phyloP scores from a whole-genome alignment of 2,113 vertebrate genomes.

The Egretta garzetta region DNA sequence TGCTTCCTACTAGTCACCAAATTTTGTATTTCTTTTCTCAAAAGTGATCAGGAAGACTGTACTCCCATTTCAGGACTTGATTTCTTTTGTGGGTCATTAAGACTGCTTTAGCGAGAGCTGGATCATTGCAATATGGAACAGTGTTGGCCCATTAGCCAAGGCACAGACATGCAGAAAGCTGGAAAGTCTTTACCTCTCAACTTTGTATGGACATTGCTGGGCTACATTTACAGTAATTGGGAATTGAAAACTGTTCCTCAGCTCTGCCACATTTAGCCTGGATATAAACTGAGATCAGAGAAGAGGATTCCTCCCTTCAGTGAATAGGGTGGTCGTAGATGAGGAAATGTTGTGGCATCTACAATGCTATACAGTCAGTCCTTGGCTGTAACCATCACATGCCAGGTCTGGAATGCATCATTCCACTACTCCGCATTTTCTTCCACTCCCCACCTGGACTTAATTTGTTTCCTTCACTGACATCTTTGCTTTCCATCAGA shows the following conservation, averaged over 20 bases:
- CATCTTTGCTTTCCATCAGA: not conserved
- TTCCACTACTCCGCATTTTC: not conserved
- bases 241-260: not conserved
- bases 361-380: not conserved
- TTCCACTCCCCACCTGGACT: not conserved
- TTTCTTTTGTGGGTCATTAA: not conserved
- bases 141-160: not conserved
- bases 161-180: not conserved
- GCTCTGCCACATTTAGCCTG: not conserved
- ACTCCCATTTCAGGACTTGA: not conserved
- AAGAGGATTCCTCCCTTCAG: not conserved
- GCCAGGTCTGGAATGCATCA: not conserved
- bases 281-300: not conserved
- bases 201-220: not conserved
- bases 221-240: not conserved
- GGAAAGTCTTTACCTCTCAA: not conserved
- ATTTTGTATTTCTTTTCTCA: not conserved
- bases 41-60: not conserved
- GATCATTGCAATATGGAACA: not conserved
- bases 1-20: not conserved
- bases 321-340: not conserved
- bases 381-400: not conserved
- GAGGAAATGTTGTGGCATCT: not conserved
- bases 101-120: not conserved
- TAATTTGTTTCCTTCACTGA: not conserved